Base-by-base conservation (phyloP, 2,888 invertebrate genomes). In the Xylocampa areola region DNA sequence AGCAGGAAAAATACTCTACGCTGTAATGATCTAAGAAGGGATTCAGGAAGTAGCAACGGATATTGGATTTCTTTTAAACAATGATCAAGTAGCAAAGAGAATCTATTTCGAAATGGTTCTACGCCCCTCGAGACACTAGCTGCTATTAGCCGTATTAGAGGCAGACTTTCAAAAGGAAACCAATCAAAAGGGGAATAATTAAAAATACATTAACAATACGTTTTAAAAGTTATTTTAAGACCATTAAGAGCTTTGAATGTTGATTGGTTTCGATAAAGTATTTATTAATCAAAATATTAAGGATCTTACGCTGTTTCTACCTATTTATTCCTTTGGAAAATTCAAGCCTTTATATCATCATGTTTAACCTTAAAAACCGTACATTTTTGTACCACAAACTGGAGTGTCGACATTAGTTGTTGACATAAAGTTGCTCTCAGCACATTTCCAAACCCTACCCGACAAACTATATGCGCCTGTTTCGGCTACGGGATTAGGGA, bases 11-110 rank as follows among this genome's bases (percentile, higher is more conserved):
- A 50, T 61, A 30, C 16, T 47, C 14, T 29, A 48, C 16, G 41
- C 21, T 33, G 44, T 51, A 44, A 71, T 49, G 58, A 67, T 60
- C 37, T 71, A 36, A 27, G 25, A 37, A 49, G 17, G 13, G 29
- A 41, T 29, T 32, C 65, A 58, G 72, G 73, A 58, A 44, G 27
- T 52, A 50, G 35, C 45, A 36, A 53, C 76, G 64, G 76, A 73
- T 63, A 73, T 68, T 68, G 47, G 47, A 68, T 59, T 72, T 76
- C 53, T 55, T 68, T 68, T 51, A 52, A 67, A 63, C 43, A 58
- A 32, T 25, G 45, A 53, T 53, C 29, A 37, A 52, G 32, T 41
- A 16, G 30, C 17, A 54, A 36, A 47, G 32, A 14, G 48, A 25
- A 47, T 47, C 21, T 47, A 39, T 71, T 70, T 35, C 35, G 11